Evolutionary conservation across 2,797 vertebrate species (phyloP).

Genomic region (Lithobates pipiens): DNA sequence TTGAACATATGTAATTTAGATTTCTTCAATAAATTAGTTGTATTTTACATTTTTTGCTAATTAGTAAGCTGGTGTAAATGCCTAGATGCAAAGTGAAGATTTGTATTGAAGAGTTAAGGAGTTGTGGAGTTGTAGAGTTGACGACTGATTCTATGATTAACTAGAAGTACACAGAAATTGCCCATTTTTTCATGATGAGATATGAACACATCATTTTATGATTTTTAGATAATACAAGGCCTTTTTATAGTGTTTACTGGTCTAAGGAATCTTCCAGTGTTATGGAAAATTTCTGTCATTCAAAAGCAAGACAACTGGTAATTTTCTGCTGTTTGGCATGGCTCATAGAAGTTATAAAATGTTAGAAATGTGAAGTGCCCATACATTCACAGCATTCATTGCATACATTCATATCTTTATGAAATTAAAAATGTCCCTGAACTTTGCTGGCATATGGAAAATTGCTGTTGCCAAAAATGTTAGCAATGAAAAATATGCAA

Average conservation of each 20-base stretch:
- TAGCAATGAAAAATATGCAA: constrained; percentile 48
- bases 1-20: no score
- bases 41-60: no score
- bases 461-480: constrained; percentile 20
- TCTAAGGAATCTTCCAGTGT: not conserved
- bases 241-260: not conserved
- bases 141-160: not conserved
- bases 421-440: constrained; percentile 5
- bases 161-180: not conserved
- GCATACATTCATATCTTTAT: not conserved
- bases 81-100: no score
- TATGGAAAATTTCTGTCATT: not conserved
- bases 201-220: not conserved
- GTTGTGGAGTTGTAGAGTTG: no score
- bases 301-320: not conserved
- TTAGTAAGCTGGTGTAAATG: no score
- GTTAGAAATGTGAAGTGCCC: not conserved
- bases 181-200: not conserved
- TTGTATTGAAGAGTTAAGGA: no score
- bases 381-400: not conserved
- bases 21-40: no score
- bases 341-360: not conserved
- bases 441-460: not conserved
- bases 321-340: not conserved
- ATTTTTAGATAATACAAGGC: not conserved